Conservation (phyloP, 2,888 invertebrate species). For the Fragum fragum region DNA sequence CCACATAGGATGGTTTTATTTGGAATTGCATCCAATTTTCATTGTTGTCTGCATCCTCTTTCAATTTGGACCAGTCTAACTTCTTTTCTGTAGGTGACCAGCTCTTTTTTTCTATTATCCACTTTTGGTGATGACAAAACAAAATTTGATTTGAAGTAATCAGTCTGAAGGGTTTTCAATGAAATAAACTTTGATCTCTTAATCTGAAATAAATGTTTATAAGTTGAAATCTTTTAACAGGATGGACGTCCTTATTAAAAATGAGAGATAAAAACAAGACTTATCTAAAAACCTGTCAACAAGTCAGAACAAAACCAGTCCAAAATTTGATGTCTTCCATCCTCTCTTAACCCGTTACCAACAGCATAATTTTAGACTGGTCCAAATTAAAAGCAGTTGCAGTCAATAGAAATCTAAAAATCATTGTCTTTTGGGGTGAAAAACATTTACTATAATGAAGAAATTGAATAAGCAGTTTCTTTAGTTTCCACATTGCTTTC, state of each 20-base stretch:
- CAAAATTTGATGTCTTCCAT: background rate
- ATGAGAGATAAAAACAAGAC: slow-evolving; percentile 1
- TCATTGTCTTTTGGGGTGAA: no score
- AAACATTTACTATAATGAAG: background rate
- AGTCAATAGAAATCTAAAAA: no score
- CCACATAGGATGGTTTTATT: no score
- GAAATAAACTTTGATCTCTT: slow-evolving; percentile 25
- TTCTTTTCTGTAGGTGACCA: no score
- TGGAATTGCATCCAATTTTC: no score
- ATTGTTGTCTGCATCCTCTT: no score
- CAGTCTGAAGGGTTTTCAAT: background rate
- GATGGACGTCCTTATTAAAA: slow-evolving; percentile 13
- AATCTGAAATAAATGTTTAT: slow-evolving; percentile 23
- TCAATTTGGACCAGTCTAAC: no score
- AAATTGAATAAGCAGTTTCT: background rate
- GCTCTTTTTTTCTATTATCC: no score
- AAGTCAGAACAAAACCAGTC: slow-evolving; percentile 9
- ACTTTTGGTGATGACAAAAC: no score
- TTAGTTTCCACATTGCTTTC: background rate
- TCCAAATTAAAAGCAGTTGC: no score
- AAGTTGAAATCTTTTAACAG: slow-evolving; percentile 19
- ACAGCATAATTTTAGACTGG: no score
- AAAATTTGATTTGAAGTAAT: no score
- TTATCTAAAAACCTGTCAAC: slow-evolving; percentile 28
- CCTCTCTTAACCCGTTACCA: background rate